Evolutionary conservation across 2,113 vertebrate species (phyloP).

Genomic region (Microcebus lehilahytsara): DNA sequence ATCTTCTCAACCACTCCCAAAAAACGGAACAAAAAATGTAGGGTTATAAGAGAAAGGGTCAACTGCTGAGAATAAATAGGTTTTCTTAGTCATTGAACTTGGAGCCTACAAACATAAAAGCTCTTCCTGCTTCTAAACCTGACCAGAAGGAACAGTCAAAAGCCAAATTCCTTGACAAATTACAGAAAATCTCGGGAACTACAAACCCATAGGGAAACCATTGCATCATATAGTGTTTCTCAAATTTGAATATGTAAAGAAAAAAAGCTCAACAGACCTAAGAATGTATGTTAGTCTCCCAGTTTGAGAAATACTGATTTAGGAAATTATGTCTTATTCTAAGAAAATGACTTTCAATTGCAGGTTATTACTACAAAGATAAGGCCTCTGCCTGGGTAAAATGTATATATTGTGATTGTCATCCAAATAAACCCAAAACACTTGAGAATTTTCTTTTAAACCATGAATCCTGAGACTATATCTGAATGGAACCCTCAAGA

Average conservation of each 20-base stretch:
- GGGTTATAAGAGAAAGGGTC: neutral
- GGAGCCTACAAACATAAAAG: slow-evolving; percentile 36
- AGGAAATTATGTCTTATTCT: neutral
- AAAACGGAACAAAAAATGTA: neutral
- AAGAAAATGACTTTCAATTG: slow-evolving; percentile 1
- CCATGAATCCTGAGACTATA: neutral
- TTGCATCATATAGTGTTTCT: neutral
- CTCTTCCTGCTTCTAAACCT: slow-evolving; percentile 7
- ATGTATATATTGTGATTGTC: neutral
- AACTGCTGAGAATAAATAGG: neutral
- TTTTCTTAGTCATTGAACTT: slow-evolving; percentile 1
- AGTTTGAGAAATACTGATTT: slow-evolving; percentile 24
- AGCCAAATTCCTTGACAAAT: slow-evolving; percentile 12
- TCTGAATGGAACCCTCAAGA: neutral
- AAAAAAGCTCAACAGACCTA: slow-evolving; percentile 26
- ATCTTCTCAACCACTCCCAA: neutral
- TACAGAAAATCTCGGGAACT: slow-evolving; percentile 18
- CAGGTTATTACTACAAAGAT: neutral
- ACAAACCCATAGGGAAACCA: neutral
- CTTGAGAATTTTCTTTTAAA: neutral
- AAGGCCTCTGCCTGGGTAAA: neutral
- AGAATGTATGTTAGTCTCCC: neutral
- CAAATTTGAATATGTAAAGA: neutral
- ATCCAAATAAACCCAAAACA: neutral
- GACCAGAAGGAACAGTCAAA: neutral